phyloP scores from a whole-genome alignment of 2,888 invertebrate genomes.

The Macroteleia sp. region DNA sequence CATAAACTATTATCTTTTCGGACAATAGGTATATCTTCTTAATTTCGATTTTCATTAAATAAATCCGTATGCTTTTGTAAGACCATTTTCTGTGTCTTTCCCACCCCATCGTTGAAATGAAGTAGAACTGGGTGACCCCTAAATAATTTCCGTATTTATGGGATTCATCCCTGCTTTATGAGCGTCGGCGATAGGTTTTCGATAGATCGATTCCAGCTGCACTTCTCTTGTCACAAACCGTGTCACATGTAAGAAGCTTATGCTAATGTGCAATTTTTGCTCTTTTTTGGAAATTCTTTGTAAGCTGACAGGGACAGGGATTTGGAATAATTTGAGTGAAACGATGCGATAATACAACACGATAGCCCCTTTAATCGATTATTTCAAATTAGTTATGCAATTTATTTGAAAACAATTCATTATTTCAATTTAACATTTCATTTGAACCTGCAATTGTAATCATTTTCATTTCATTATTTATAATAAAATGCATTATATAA shows the following conservation, averaged over 20 bases:
- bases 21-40: too few relatives aligned
- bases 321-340: conserved; percentile 75
- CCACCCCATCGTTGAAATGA: conserved; percentile 39
- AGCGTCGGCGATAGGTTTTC: conserved; percentile 77
- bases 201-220: conserved; percentile 80
- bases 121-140: conserved; percentile 48
- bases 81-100: conserved; percentile 33
- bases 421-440: too few relatives aligned
- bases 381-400: too few relatives aligned
- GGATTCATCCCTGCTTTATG: conserved; percentile 78
- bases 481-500: too few relatives aligned
- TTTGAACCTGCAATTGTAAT: too few relatives aligned
- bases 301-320: conserved; percentile 76
- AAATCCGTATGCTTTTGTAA: conserved; percentile 53
- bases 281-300: conserved; percentile 78
- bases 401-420: too few relatives aligned
- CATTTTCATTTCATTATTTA: too few relatives aligned
- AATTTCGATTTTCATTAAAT: conserved; percentile 62
- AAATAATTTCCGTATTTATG: conserved; percentile 82
- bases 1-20: too few relatives aligned
- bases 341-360: conserved; percentile 72
- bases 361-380: conserved; percentile 17
- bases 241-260: conserved; percentile 80
- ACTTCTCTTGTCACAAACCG: conserved; percentile 67
- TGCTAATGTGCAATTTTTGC: conserved; percentile 80